These are phyloP conservation scores for Acropternis orthonyx DNA, from an alignment of 2,797 vertebrate species.

Conservation along the genomic window DNA sequence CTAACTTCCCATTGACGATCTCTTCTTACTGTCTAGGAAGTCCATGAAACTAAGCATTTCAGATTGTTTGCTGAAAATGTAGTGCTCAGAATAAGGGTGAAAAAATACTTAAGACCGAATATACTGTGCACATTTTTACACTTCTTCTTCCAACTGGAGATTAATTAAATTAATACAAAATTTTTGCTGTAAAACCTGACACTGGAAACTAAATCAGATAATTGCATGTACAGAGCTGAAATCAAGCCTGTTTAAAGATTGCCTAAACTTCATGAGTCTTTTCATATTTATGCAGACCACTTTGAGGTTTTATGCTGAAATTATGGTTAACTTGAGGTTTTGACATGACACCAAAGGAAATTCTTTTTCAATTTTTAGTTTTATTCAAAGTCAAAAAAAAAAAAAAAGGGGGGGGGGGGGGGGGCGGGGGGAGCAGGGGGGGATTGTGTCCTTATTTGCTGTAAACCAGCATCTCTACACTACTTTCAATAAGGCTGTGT, in stretches of 20 bases:
- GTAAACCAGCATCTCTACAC: background rate
- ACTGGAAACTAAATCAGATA: background rate
- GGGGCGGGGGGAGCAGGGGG: too few species aligned
- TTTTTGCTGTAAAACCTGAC: background rate
- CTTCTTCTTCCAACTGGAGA: background rate
- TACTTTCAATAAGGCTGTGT: background rate
- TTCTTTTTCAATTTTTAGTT: background rate
- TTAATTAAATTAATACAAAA: background rate
- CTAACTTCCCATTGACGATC: background rate
- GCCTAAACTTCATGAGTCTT: background rate
- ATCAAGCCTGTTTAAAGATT: background rate
- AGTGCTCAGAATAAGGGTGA: background rate
- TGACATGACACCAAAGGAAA: background rate
- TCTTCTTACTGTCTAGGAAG: background rate
- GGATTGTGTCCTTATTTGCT: background rate
- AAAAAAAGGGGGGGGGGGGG: too few species aligned
- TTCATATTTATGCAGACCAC: background rate
- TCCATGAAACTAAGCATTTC: background rate
- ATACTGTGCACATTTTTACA: background rate
- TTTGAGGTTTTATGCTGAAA: background rate
- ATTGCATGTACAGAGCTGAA: background rate
- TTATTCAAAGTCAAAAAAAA: accelerated
- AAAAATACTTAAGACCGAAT: background rate
- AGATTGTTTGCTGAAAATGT: background rate
- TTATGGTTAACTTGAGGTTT: background rate